These are phyloP conservation scores for Propithecus deckenii DNA, from an alignment of 2,797 vertebrate genomes.

Conservation along the genomic window DNA sequence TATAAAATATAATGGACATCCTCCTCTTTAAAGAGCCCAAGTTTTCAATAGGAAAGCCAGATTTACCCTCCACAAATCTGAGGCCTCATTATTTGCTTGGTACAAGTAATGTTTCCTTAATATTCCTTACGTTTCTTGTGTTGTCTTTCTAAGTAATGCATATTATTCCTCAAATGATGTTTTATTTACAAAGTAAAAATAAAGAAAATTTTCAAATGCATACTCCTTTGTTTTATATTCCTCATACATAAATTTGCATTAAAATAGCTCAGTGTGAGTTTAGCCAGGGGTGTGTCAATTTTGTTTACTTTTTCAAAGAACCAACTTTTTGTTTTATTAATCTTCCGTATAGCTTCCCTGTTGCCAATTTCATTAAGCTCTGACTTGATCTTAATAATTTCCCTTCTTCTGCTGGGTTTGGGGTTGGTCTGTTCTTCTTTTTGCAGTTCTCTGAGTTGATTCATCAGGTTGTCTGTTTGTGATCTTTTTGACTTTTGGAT, in stretches of 20 bases:
- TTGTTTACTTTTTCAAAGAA: no score
- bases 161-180: background rate
- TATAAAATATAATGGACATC: slow-evolving; percentile 14
- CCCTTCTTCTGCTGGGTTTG: no score
- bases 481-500: no score
- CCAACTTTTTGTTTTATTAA: no score
- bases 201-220: slow-evolving; percentile 43
- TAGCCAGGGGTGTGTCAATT: no score
- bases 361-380: no score
- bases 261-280: background rate
- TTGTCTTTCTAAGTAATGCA: background rate
- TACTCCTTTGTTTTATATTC: slow-evolving; percentile 55
- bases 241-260: background rate
- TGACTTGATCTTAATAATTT: no score
- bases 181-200: slow-evolving; percentile 49
- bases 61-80: slow-evolving; percentile 31
- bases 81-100: slow-evolving; percentile 50
- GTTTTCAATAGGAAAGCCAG: slow-evolving; percentile 56
- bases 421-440: no score
- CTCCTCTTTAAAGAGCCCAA: slow-evolving; percentile 40
- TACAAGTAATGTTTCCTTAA: slow-evolving; percentile 54
- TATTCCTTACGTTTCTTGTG: background rate
- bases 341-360: no score
- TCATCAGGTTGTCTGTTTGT: no score
- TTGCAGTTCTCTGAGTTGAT: no score